Base-by-base conservation (phyloP, 2,888 invertebrate genomes). In the Taphrorychus bicolor region DNA sequence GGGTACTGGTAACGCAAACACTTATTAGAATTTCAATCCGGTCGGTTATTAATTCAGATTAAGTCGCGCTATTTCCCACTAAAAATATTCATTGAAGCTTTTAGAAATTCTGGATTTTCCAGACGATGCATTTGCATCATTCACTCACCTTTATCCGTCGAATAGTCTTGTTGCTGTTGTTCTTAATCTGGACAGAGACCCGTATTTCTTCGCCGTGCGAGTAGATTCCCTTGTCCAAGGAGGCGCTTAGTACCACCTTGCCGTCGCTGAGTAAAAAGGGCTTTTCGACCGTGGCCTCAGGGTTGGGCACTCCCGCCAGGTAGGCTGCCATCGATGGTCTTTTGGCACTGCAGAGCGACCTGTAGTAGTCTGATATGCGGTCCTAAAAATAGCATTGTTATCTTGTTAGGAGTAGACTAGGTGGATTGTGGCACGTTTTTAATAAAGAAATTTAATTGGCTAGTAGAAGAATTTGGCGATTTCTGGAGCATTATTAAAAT, bases 211-310 rank as follows among this genome's bases (percentile, higher is more conserved):
- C 94, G 3, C 93, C 94, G 78, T 94, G 94, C 2, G 90, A 89
- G 81, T 94, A 95, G 76, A 90, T 89, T 22, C 91, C 89, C 76
- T 91, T 92, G 82, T 95, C 92, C 74, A 95, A 83, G 77, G 89
- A 89, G 1, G 93, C 93, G 77, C 92, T 90, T 54, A 95, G 81
- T 73, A 89, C 87, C 70, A 95, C 90, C 72, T 90, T 88, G 56
- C 95, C 95, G 74, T 94, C 93, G 75, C 93, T 93, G 58, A 95
- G 85, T 32, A 95, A 84, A 78, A 94, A 94, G n/a, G 91, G 92
- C 76, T 94, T 94, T 76, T 92, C 92, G 5, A 91, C 89, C 0
- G 86, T 83, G 0, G 89, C 91, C 66, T 88, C 87, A 1, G 94
- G 92, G 16, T 90, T 86, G 1, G 87, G 85, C 65, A 84, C 78